Percentiles rank a stretch among this genome's conserved stretches.
These are phyloP conservation scores for Lepidurus apus DNA, from an alignment of 1,140 invertebrate genomes.

Conservation along the genomic window DNA sequence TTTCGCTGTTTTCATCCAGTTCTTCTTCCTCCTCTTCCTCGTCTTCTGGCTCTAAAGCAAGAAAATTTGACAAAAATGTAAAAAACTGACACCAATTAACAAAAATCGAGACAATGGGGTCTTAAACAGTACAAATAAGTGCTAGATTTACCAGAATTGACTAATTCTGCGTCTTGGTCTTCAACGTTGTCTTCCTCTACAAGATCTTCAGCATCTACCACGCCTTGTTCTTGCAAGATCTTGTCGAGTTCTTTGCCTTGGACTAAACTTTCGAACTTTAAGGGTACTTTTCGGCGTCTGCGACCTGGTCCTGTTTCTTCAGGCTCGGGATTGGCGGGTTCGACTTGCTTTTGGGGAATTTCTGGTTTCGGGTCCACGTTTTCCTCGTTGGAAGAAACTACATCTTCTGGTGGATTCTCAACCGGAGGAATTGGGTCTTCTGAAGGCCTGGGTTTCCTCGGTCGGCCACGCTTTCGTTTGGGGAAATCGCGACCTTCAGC, in stretches of 20 bases:
- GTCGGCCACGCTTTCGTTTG: constrained; percentile 60
- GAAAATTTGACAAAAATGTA: background rate
- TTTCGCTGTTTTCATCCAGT: constrained; percentile 56
- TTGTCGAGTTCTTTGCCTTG: constrained; percentile 67
- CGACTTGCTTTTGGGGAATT: background rate
- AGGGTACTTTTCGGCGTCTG: constrained; percentile 57
- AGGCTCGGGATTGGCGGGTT: constrained; percentile 38
- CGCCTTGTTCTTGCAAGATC: constrained; percentile 64
- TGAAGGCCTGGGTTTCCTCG: constrained; percentile 49
- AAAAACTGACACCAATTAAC: background rate
- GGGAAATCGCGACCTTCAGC: constrained; percentile 60
- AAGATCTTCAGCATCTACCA: constrained; percentile 42
- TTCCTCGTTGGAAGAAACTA: background rate
- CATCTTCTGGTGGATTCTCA: background rate
- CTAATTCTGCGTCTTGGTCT: constrained; percentile 31
- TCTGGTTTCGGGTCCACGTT: background rate
- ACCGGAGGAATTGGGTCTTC: background rate
- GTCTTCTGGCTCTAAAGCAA: constrained; percentile 1
- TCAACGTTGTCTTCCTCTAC: constrained; percentile 34
- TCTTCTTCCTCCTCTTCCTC: constrained; percentile 45
- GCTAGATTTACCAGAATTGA: background rate
- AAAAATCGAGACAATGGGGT: background rate
- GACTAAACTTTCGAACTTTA: constrained; percentile 42
- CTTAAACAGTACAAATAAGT: too few relatives aligned
- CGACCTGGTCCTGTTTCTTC: constrained; percentile 47